phyloP scores from a whole-genome alignment of 2,113 vertebrate genomes.

The Lepisosteus osseus region DNA sequence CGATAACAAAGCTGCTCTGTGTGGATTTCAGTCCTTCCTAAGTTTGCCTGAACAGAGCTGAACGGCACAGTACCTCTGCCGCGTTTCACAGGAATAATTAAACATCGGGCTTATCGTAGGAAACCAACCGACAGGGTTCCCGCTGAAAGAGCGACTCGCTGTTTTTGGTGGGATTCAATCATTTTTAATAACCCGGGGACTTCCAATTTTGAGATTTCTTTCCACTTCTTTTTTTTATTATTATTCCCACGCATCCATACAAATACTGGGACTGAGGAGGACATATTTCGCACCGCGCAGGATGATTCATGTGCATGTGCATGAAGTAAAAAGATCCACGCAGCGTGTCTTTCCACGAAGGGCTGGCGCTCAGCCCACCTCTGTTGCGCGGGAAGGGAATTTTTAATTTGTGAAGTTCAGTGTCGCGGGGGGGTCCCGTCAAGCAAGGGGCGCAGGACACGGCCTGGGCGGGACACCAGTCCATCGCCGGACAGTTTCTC shows the following conservation, averaged over 20 bases:
- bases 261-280: too few relatives aligned
- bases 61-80: background rate
- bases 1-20: slow-evolving; percentile 11
- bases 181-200: background rate
- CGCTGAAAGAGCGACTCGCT: background rate
- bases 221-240: background rate
- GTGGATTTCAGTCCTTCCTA: slow-evolving; percentile 4
- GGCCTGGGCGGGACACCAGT: too few relatives aligned
- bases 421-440: too few relatives aligned
- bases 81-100: slow-evolving; percentile 15
- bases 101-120: background rate
- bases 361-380: too few relatives aligned
- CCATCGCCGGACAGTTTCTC: too few relatives aligned
- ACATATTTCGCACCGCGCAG: too few relatives aligned
- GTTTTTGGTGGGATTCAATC: background rate
- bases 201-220: background rate
- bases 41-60: background rate
- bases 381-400: too few relatives aligned
- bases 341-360: too few relatives aligned
- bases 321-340: too few relatives aligned
- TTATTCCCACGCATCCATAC: background rate
- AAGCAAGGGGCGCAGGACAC: too few relatives aligned
- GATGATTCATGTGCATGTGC: too few relatives aligned
- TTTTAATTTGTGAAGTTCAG: too few relatives aligned
- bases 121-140: background rate